Percentiles rank a stretch among this genome's conserved stretches.
Evolutionary conservation across 2,113 vertebrate genomes (phyloP).

Genomic region (Oryzias melastigma): DNA sequence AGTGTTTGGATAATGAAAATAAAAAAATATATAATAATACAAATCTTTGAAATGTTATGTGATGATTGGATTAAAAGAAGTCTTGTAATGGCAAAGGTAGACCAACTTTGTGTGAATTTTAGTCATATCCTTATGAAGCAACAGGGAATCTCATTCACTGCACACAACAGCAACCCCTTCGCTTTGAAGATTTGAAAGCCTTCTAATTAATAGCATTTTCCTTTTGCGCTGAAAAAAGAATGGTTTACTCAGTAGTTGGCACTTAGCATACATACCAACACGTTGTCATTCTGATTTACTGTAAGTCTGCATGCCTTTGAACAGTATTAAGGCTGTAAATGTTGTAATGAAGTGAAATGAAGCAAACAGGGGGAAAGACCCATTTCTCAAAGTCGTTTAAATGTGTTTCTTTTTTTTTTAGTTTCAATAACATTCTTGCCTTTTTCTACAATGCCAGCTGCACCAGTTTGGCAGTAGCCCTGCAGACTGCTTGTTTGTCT

Average conservation of each 20-base stretch:
- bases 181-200: conserved; percentile 78
- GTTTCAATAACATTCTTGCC: conserved; percentile 39
- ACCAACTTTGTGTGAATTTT: conserved; percentile 65
- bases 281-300: conserved; percentile 76
- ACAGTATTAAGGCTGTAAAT: conserved; percentile 59
- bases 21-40: conserved; percentile 8
- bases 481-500: conserved; percentile 69
- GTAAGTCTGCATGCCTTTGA: conserved; percentile 69
- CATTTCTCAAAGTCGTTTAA: conserved; percentile 39
- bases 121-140: conserved; percentile 73
- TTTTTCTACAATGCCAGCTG: conserved; percentile 38
- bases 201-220: conserved; percentile 77
- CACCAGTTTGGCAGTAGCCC: conserved; percentile 56
- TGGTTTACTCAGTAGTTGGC: conserved; percentile 73
- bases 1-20: conserved; percentile 8
- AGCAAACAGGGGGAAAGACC: conserved; percentile 45
- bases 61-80: conserved; percentile 45
- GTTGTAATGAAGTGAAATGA: conserved; percentile 67
- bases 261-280: conserved; percentile 76
- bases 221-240: conserved; percentile 62
- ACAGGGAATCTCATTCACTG: conserved; percentile 62
- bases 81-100: conserved; percentile 56
- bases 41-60: conserved; percentile 24
- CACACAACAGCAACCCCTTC: conserved; percentile 38
- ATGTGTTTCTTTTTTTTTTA: conserved; percentile 4